Percentiles rank a stretch among this genome's conserved stretches.
These are phyloP conservation scores for Pecten maximus DNA, from an alignment of 2,888 invertebrate species.

Conservation along the genomic window DNA sequence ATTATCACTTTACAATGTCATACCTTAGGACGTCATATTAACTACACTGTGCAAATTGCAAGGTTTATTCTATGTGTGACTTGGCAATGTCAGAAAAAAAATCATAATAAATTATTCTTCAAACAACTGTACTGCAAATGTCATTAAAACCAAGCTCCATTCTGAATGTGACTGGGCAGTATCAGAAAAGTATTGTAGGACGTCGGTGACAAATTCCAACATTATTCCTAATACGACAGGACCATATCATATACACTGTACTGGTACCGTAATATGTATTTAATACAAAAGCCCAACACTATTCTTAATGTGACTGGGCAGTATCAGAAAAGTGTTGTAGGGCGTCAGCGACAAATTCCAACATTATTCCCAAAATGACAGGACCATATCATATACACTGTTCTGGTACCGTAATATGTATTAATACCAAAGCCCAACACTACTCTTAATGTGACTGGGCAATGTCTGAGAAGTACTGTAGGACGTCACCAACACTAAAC, in stretches of 20 bases:
- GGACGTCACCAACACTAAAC: slow-evolving; percentile 96
- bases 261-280: slow-evolving; percentile 96
- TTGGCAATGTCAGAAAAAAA: slow-evolving; percentile 98
- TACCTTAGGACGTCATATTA: no score
- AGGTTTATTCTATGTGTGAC: no score
- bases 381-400: slow-evolving; percentile 98
- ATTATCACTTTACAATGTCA: no score
- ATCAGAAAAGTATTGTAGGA: background rate
- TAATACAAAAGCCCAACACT: slow-evolving; percentile 95
- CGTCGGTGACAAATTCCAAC: background rate
- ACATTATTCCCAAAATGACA: slow-evolving; percentile 64
- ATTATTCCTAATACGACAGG: slow-evolving; percentile 66
- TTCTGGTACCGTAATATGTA: slow-evolving; percentile 97
- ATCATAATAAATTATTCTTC: no score
- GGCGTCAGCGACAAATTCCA: slow-evolving; percentile 86
- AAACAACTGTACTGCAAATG: slow-evolving; percentile 93
- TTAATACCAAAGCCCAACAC: slow-evolving; percentile 96
- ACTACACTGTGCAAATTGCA: no score
- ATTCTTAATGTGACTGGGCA: slow-evolving; percentile 84
- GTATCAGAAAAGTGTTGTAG: slow-evolving; percentile 98
- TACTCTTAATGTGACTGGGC: slow-evolving; percentile 84
- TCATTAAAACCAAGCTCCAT: slow-evolving; percentile 94
- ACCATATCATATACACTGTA: slow-evolving; percentile 99
- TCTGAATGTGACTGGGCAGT: background rate
- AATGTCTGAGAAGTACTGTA: slow-evolving; percentile 98